Evolutionary conservation across 2,797 vertebrate species (phyloP), one percentile per base, ranked within the genome.

Genomic region (Halcyon chelicuti): DNA sequence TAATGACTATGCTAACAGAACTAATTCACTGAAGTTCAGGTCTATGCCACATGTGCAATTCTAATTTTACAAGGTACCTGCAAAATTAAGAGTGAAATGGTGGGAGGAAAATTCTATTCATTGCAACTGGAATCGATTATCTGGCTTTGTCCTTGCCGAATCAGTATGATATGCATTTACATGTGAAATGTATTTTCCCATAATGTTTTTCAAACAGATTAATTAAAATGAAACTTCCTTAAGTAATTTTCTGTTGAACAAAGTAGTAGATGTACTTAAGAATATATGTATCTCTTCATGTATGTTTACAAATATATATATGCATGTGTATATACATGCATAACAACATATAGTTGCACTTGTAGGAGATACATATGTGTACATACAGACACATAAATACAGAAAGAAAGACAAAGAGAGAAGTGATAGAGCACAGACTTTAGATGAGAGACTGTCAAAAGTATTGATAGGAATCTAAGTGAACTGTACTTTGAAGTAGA

Each of bases 51-150:
- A 72, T 58, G 49, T 91, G 78, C 12, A 87, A 37, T 39, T 92
- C 94, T 94, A 92, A 61, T 37, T 91, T 86, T 21, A 91, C 66
- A 90, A 91, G 22, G 60, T 90, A 75, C n/a, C 33, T 94, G 22
- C 84, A 92, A 88, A 88, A 39, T 5, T 21, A 60, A 73, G 31
- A 74, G 9, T 31, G 29, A 95, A 86, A 71, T 51, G 2, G 23
- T 60, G 58, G 21, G 28, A 81, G 14, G 63, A 4, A n/a, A 92
- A 80, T 96, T 92, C 37, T 94, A 2, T 81, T 81, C 10, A 23
- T 73, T 54, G 74, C 26, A 95, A 76, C 28, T 54, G 16, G 29
- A 54, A 82, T 92, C 39, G 86, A 33, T 94, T 89, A 95, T 76
- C 14, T 54, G 52, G 19, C 10, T 79, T 88, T 77, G 8, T 57